Percentiles rank a stretch among this genome's conserved stretches.
Evolutionary conservation across 2,797 vertebrate genomes (phyloP).

Genomic region (Garrulus glandarius): DNA sequence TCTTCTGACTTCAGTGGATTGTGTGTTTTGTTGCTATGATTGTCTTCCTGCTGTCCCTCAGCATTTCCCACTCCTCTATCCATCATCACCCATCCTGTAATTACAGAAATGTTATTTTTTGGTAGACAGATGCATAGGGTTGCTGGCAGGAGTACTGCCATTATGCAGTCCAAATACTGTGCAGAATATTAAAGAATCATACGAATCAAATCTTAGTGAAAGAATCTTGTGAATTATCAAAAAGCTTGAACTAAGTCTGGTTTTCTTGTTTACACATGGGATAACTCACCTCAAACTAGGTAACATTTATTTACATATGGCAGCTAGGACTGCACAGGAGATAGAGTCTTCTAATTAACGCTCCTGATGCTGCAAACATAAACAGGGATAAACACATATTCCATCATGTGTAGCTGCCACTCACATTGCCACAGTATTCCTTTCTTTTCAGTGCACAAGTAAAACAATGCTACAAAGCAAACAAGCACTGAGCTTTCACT

Average conservation of each 20-base stretch:
- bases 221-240: slow-evolving; percentile 15
- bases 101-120: slow-evolving; percentile 45
- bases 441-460: not conserved
- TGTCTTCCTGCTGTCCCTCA: slow-evolving; percentile 31
- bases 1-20: slow-evolving; percentile 5
- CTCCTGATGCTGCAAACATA: slow-evolving; percentile 24
- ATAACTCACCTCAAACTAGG: slow-evolving; percentile 20
- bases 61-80: slow-evolving; percentile 12
- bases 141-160: slow-evolving; percentile 33
- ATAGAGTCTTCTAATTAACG: slow-evolving; percentile 64
- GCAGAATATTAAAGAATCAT: slow-evolving; percentile 52
- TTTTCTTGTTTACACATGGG: slow-evolving; percentile 41
- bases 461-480: not conserved
- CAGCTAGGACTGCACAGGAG: slow-evolving; percentile 1
- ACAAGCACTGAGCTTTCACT: not conserved
- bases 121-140: slow-evolving; percentile 43
- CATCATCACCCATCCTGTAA: slow-evolving; percentile 5
- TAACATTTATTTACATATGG: slow-evolving; percentile 35
- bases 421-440: not conserved
- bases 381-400: slow-evolving; percentile 44
- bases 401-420: slow-evolving; percentile 35
- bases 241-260: slow-evolving; percentile 21
- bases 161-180: slow-evolving; percentile 30
- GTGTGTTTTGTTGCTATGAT: slow-evolving; percentile 3
- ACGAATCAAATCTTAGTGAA: slow-evolving; percentile 40